Percentiles rank a stretch among this genome's conserved stretches.
Evolutionary conservation across 2,888 invertebrate species (phyloP).

Genomic region (Drosophila tripunctata): DNA sequence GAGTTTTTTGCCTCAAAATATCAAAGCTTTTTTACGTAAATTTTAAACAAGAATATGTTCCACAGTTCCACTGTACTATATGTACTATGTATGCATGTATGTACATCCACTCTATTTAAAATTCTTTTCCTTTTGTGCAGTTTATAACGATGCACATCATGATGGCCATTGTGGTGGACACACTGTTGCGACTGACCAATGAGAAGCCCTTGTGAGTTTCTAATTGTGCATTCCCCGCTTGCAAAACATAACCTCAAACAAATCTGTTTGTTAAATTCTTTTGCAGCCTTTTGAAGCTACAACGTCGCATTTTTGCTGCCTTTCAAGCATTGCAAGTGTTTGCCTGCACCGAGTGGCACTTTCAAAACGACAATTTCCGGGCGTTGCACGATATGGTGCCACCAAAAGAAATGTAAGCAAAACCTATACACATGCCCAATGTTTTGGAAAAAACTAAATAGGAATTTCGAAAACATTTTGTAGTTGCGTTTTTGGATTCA

Average conservation of each 20-base stretch:
- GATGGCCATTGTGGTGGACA: conserved; percentile 91
- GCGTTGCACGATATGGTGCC: conserved; percentile 55
- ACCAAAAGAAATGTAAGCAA: conserved; percentile 48
- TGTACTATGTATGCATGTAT: too few relatives aligned
- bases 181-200: conserved; percentile 87
- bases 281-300: conserved; percentile 90
- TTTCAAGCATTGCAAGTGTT: conserved; percentile 90
- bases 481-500: conserved; percentile 64
- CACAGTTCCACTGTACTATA: neutral
- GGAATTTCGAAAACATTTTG: too few relatives aligned
- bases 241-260: neutral
- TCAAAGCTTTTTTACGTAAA: too few relatives aligned
- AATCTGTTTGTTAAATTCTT: neutral
- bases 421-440: neutral
- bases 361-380: conserved; percentile 87
- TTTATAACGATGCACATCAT: conserved; percentile 90
- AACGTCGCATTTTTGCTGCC: conserved; percentile 91
- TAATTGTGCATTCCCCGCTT: conserved; percentile 82
- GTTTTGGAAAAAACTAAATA: too few relatives aligned
- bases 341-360: conserved; percentile 90
- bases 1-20: too few relatives aligned
- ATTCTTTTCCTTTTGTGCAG: conserved; percentile 66
- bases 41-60: too few relatives aligned
- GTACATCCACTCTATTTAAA: too few relatives aligned
- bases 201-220: conserved; percentile 90